Evolutionary conservation across 2,797 vertebrate genomes (phyloP).

Genomic region (Malurus splendens): DNA sequence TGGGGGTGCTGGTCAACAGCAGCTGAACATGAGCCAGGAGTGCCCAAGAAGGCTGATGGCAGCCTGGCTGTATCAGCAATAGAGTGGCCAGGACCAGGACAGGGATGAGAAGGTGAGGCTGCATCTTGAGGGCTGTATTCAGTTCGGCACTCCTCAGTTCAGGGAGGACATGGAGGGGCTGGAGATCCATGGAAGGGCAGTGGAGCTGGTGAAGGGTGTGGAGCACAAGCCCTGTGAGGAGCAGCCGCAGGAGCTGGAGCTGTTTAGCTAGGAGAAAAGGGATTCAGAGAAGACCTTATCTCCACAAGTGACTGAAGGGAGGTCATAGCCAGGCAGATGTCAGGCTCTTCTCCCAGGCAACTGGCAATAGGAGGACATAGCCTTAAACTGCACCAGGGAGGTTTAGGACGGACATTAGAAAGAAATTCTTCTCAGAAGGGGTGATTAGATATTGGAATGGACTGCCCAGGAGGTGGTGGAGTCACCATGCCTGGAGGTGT

Average conservation of each 20-base stretch:
- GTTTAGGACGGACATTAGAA: not conserved
- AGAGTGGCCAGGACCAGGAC: not conserved
- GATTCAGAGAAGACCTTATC: not conserved
- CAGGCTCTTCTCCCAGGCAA: not conserved
- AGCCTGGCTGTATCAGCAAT: not conserved
- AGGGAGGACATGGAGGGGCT: not conserved
- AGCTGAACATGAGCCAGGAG: not conserved
- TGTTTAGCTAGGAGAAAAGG: not conserved
- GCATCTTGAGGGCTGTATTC: rapidly evolving
- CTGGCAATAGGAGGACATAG: rapidly evolving
- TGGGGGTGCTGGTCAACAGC: not conserved
- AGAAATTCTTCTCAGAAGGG: not conserved
- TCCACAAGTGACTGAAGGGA: not conserved
- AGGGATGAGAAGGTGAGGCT: not conserved
- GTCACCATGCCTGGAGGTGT: not conserved
- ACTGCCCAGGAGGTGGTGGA: not conserved
- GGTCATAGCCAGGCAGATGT: not conserved
- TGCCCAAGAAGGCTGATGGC: not conserved
- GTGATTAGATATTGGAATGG: not conserved
- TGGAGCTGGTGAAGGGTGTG: not conserved
- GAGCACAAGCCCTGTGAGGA: not conserved
- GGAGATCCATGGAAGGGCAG: not conserved
- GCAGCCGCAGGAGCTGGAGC: not conserved
- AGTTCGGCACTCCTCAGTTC: not conserved
- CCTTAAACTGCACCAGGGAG: not conserved